phyloP scores from a whole-genome alignment of 2,888 invertebrate species.

The Pasiphila rectangulata region DNA sequence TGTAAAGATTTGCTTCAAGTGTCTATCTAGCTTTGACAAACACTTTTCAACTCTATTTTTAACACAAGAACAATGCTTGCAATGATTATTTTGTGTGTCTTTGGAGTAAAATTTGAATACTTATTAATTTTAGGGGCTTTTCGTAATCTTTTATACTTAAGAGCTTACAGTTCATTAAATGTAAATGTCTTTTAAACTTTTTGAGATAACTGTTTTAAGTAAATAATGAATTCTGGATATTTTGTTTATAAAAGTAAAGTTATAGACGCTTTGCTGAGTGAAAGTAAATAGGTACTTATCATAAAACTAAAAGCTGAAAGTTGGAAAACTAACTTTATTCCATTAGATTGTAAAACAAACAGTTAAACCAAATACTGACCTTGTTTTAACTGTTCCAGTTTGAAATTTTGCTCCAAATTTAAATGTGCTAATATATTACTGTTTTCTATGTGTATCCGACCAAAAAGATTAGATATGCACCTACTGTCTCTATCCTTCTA shows the following conservation, averaged over 20 bases:
- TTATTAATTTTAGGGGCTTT: constrained; percentile 4
- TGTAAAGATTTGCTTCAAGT: constrained; percentile 57
- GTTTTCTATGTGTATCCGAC: constrained; percentile 66
- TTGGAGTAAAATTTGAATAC: constrained; percentile 48
- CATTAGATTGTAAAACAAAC: background rate
- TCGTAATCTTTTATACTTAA: background rate
- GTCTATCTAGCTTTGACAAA: constrained; percentile 64
- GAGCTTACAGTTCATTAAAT: background rate
- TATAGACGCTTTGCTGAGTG: too few relatives aligned
- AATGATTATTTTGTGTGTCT: constrained; percentile 50
- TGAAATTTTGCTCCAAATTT: constrained; percentile 46
- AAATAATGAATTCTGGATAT: background rate
- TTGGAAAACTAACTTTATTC: background rate
- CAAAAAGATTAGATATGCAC: constrained; percentile 74
- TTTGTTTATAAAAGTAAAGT: background rate
- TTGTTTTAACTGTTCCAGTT: background rate
- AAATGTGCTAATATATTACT: constrained; percentile 55
- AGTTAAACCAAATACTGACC: background rate
- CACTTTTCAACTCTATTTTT: constrained; percentile 53
- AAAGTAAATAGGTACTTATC: too few relatives aligned
- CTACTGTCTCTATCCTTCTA: constrained; percentile 52
- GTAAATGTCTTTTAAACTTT: background rate
- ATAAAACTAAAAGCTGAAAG: background rate
- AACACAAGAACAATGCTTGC: constrained; percentile 63
- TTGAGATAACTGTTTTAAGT: background rate